phyloP scores from a whole-genome alignment of 2,797 vertebrate genomes.

The Hippocampus kuda region DNA sequence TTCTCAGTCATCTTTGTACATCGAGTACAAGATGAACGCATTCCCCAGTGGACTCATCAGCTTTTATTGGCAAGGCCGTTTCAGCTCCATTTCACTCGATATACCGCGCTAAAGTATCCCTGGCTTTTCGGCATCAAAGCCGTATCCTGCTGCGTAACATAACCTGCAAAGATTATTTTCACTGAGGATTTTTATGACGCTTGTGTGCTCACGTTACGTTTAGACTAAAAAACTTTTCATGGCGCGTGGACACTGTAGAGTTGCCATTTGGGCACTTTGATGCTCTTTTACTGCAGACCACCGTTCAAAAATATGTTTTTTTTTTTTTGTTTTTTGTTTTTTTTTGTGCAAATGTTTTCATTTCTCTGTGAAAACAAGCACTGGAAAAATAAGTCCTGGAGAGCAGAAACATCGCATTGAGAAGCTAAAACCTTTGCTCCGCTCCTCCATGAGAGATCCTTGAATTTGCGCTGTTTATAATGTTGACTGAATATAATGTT shows the following conservation, averaged over 20 bases:
- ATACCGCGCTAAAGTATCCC: neutral
- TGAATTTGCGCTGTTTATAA: too few relatives aligned
- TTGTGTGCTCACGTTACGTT: conserved; percentile 5
- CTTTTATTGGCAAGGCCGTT: conserved; percentile 4
- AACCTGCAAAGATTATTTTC: conserved; percentile 3
- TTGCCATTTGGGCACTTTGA: neutral
- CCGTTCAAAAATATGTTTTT: neutral
- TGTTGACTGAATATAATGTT: too few relatives aligned
- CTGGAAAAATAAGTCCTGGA: neutral
- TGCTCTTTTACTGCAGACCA: neutral
- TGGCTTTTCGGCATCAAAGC: conserved; percentile 7
- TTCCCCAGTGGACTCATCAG: neutral
- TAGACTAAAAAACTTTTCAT: conserved; percentile 1
- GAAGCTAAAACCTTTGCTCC: neutral
- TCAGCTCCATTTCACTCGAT: neutral
- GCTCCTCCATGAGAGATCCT: too few relatives aligned
- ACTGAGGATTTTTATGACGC: neutral
- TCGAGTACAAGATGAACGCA: too few relatives aligned
- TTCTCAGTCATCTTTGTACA: neutral
- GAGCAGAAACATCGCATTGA: neutral
- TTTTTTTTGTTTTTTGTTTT: neutral
- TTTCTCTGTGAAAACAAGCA: neutral
- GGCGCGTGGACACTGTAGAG: neutral
- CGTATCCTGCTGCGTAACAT: neutral
- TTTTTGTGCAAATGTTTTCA: neutral